phyloP scores from a whole-genome alignment of 2,113 vertebrate species.

The Castor canadensis region DNA sequence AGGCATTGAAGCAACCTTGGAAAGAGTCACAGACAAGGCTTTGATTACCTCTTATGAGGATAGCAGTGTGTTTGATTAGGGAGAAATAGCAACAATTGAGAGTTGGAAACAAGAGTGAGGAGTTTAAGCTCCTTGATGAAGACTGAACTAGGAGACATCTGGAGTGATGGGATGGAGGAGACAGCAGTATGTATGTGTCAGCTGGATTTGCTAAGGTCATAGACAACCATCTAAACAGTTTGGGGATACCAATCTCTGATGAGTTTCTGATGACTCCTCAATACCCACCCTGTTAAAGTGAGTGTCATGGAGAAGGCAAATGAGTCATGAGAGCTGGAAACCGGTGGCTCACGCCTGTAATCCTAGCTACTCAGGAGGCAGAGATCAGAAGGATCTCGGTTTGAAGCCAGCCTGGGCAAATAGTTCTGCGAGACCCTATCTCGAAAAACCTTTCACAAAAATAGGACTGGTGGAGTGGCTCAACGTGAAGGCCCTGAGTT shows the following conservation, averaged over 20 bases:
- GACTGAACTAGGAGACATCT: not conserved
- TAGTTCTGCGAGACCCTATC: too few relatives aligned
- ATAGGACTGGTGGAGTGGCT: too few relatives aligned
- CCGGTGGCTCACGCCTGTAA: too few relatives aligned
- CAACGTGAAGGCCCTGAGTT: too few relatives aligned
- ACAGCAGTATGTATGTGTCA: not conserved
- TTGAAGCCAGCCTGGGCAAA: too few relatives aligned
- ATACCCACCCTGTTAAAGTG: not conserved
- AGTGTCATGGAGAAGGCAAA: not conserved
- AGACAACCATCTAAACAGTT: not conserved
- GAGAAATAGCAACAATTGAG: not conserved
- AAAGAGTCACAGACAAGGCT: not conserved
- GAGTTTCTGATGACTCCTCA: not conserved
- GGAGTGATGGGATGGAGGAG: not conserved
- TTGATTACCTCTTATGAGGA: not conserved
- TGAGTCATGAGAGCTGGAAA: too few relatives aligned
- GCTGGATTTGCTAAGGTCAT: not conserved
- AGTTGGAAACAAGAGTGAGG: not conserved
- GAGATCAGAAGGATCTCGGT: too few relatives aligned
- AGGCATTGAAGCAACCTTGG: not conserved
- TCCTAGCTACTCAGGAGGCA: too few relatives aligned
- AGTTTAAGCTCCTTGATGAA: not conserved
- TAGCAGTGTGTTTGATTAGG: not conserved
- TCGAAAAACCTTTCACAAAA: too few relatives aligned
- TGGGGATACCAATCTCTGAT: not conserved